Base-by-base conservation (phyloP, 2,888 invertebrate genomes). In the Caenorhabditis uteleia region DNA sequence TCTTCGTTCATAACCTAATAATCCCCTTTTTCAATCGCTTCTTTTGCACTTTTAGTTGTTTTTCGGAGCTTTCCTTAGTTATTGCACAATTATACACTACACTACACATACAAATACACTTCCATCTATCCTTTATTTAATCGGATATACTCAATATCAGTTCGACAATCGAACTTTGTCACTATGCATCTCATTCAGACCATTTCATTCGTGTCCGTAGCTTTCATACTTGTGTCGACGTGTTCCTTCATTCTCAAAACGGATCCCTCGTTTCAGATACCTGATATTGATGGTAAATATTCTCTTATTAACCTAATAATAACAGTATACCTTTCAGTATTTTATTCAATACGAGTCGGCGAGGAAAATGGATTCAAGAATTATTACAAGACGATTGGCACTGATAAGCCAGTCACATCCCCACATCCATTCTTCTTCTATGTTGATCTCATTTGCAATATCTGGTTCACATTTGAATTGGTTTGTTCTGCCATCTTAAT, bases 181-280 rank as follows among this genome's bases (percentile, higher is more conserved):
- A n/a, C n/a, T n/a, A n/a, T n/a, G n/a, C n/a, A n/a, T n/a, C n/a
- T n/a, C 12, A 47, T 86, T 47, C 90, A 97, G 95, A 91, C 94
- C 83, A 92, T 94, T 84, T 92, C 92, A 75, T 90, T 90, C 70
- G 88, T 91, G 82, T 93, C 93, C 26, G 92, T 95, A 68, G 92
- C 94, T 88, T 94, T 95, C 89, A 94, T 95, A 86, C 91, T 92
- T 87, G 89, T 92, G 76, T 93, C 93, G 82, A 94, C 95, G 76
- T 88, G 94, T 78, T 92, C 91, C 70, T 95, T 95, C 88, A 94
- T 93, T 86, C 87, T 94, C 85, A 95, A 95, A 87, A 94, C 94
- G 2, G 92, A 93, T 84, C 92, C 97, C 73, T 94, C 92, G 86
- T 93, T 95, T 92, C 88, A 94, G 82, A 89, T 91, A 82, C 94